Evolutionary conservation across 2,113 vertebrate genomes (phyloP).

Genomic region (Prunella fulvescens): DNA sequence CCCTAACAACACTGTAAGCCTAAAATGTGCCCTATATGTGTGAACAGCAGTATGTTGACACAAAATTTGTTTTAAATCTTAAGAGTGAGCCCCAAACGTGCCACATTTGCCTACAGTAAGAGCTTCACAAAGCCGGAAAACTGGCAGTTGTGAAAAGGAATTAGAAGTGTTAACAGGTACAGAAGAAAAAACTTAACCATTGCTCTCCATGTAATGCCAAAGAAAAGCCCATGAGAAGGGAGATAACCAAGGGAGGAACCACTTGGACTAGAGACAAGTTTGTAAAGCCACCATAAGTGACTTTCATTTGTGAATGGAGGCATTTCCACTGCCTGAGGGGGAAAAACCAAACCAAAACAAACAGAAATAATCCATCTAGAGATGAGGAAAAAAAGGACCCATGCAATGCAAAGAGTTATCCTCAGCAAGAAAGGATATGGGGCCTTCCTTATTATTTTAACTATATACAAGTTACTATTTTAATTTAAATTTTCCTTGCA

Average conservation of each 20-base stretch:
- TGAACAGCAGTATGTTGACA: background rate
- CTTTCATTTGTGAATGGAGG: background rate
- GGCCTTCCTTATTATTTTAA: background rate
- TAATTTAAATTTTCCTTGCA: background rate
- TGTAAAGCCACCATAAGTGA: background rate
- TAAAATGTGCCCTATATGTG: background rate
- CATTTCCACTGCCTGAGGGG: background rate
- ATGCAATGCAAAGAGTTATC: background rate
- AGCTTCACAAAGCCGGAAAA: conserved; percentile 9
- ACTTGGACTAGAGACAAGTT: background rate
- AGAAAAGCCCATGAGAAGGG: background rate
- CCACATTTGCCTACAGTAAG: conserved; percentile 19
- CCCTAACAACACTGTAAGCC: background rate
- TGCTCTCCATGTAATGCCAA: background rate
- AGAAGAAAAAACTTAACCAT: background rate
- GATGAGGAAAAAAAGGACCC: background rate
- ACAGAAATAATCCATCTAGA: background rate
- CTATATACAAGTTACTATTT: background rate
- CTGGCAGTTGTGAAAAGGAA: conserved; percentile 35
- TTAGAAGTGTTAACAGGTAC: conserved; percentile 13
- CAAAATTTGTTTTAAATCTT: background rate
- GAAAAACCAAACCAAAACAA: background rate
- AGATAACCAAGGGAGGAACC: background rate
- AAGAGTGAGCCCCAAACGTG: background rate
- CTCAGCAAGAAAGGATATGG: background rate